Percentiles rank a stretch among this genome's conserved stretches.
Evolutionary conservation across 2,888 invertebrate genomes (phyloP).

Genomic region (Chalcosyrphus nemorum): DNA sequence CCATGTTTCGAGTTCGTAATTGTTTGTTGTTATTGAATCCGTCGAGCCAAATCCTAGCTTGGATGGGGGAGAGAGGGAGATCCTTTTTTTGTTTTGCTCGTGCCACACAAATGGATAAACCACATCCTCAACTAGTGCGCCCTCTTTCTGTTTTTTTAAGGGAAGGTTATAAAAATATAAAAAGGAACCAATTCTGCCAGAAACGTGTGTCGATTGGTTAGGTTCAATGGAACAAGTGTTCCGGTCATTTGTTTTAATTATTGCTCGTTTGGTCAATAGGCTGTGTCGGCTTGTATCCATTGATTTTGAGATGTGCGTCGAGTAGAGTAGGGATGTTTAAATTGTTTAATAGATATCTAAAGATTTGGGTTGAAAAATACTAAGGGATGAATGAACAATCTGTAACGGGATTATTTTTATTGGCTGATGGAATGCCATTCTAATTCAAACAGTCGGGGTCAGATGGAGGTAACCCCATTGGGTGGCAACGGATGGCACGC

Average conservation of each 20-base stretch:
- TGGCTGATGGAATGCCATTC: too few relatives aligned
- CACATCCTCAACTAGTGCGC: conserved; percentile 5
- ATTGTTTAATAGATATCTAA: too few relatives aligned
- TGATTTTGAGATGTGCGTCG: conserved; percentile 2
- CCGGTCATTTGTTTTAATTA: conserved; percentile 43
- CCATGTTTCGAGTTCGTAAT: conserved; percentile 41
- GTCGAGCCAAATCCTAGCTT: conserved; percentile 56
- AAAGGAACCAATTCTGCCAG: neutral
- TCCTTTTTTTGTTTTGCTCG: neutral
- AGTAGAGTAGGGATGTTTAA: too few relatives aligned
- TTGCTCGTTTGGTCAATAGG: conserved; percentile 2
- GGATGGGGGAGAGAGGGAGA: neutral
- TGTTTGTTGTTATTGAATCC: conserved; percentile 71
- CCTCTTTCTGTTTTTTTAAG: too few relatives aligned
- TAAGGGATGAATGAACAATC: too few relatives aligned
- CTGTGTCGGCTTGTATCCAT: conserved; percentile 1
- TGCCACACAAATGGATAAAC: conserved; percentile 17
- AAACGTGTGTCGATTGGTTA: neutral
- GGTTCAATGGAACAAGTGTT: conserved; percentile 14
- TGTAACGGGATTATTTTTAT: too few relatives aligned
- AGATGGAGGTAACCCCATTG: too few relatives aligned
- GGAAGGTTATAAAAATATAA: conserved; percentile 26
- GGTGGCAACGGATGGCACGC: too few relatives aligned
- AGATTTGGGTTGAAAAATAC: too few relatives aligned
- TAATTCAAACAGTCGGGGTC: too few relatives aligned